Evolutionary conservation across 2,888 invertebrate genomes (phyloP), one percentile per base, ranked within the genome.

Genomic region (Sialis lutaria): DNA sequence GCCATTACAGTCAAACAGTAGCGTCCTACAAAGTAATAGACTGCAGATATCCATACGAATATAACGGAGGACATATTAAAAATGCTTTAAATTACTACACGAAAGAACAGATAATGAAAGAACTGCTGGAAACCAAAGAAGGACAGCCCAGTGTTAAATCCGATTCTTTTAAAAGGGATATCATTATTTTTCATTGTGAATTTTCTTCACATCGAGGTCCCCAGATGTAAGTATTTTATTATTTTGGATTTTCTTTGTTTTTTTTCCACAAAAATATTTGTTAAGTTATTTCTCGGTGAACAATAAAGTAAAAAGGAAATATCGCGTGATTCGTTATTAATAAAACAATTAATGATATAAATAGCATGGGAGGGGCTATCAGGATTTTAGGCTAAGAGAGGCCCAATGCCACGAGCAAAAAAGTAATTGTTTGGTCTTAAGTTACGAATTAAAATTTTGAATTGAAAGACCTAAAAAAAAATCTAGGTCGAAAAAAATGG

Each of bases 131-230:
- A 12, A 62, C 62, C 40, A 58, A 59, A 58, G 6, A 52, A 49
- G 62, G n/a, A 33, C 33, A 4, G 6, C 12, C 37, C 10, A 6
- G 6, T 6, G 7, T 37, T 37, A 45, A 47, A 5, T 52, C 55
- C 2, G 54, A 55, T 6, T 55, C 56, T 35, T 55, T 58, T 48
- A 77, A 73, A 54, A 68, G 87, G 45, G 70, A 77, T 52, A 80
- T 96, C 42, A 69, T 97, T 40, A 80, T 98, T 42, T 96, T 98
- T 67, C 97, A 98, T 64, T 98, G 98, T 67, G 97, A 98, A 65
- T 98, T 95, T 70, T 95, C 95, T 0, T 83, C 90, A 48, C 90
- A 96, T 67, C 74, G 97, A 48, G 97, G 93, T 2, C 97, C 97
- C 0, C 86, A 82, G 56, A 69, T 97, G 82, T 92, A 5, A 37